phyloP scores from a whole-genome alignment of 1,140 invertebrate genomes.

The Drosophila lowei region DNA sequence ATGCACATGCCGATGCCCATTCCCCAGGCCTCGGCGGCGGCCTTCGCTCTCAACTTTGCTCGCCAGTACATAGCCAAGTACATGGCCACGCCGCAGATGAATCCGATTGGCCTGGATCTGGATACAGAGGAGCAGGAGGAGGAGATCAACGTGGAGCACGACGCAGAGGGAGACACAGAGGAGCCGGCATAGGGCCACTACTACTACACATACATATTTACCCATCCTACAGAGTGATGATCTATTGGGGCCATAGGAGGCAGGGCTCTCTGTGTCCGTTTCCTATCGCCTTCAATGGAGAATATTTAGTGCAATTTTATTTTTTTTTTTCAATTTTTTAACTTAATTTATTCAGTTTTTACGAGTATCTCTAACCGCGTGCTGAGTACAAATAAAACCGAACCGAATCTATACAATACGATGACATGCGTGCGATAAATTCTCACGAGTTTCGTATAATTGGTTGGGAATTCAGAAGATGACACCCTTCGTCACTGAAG shows the following conservation, averaged over 20 bases:
- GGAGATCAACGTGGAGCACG: conserved; percentile 90
- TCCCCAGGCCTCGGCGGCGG: conserved; percentile 71
- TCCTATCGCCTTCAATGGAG: conserved; percentile 63
- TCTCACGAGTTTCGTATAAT: conserved; percentile 79
- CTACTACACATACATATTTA: too few relatives aligned
- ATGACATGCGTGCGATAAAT: conserved; percentile 52
- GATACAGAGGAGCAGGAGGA: conserved; percentile 84
- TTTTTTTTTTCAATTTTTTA: conserved; percentile 9
- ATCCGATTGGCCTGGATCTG: not conserved
- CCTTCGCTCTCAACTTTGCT: conserved; percentile 84
- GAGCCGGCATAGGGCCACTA: conserved; percentile 9
- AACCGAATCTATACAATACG: conserved; percentile 26
- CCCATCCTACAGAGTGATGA: not conserved
- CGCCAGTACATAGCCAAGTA: conserved; percentile 83
- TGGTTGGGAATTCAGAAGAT: conserved; percentile 69
- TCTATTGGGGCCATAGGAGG: not conserved
- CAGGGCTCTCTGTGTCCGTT: conserved; percentile 1
- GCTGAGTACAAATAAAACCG: conserved; percentile 74
- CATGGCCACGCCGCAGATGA: conserved; percentile 44
- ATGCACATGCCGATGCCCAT: conserved; percentile 84
- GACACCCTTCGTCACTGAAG: conserved; percentile 53
- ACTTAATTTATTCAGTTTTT: conserved; percentile 71
- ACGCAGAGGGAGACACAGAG: conserved; percentile 78
- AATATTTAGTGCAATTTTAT: conserved; percentile 69
- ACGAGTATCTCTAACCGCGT: conserved; percentile 40